phyloP scores from a whole-genome alignment of 2,888 invertebrate species.

The Aspidapion aeneum region DNA sequence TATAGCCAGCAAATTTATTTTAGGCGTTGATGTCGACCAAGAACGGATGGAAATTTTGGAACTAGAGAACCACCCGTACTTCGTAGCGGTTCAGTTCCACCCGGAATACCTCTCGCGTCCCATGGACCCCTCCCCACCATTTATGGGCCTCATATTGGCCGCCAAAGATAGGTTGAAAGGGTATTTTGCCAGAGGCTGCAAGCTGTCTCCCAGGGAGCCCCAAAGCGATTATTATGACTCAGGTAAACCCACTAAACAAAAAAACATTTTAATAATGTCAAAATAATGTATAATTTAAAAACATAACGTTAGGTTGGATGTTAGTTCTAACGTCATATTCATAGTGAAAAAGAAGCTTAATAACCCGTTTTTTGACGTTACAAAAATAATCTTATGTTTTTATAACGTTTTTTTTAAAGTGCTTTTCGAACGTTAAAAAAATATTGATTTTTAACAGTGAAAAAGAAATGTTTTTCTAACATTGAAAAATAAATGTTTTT shows the following conservation, averaged over 20 bases:
- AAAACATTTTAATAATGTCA: too few species aligned
- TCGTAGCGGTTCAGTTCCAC: conserved; percentile 95
- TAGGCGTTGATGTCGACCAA: conserved; percentile 70
- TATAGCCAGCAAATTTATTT: too few species aligned
- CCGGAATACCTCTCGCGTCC: conserved; percentile 96
- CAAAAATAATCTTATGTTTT: too few species aligned
- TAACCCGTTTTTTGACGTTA: too few species aligned
- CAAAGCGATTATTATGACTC: conserved; percentile 68
- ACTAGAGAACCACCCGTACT: conserved; percentile 85
- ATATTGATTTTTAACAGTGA: neutral
- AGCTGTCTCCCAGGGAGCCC: conserved; percentile 68
- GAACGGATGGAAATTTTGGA: conserved; percentile 94
- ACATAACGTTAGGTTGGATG: too few species aligned
- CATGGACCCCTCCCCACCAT: conserved; percentile 89
- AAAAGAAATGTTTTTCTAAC: too few species aligned
- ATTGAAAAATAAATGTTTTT: too few species aligned
- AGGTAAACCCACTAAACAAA: conserved; percentile 42
- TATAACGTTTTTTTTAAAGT: too few species aligned
- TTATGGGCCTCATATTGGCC: conserved; percentile 90
- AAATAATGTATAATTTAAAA: too few species aligned
- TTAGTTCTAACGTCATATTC: too few species aligned
- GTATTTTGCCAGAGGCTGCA: conserved; percentile 70
- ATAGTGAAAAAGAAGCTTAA: too few species aligned
- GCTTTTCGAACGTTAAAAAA: too few species aligned
- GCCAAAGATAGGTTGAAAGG: conserved; percentile 75